phyloP scores from a whole-genome alignment of 2,888 invertebrate species.

The Habrosyne pyritoides region DNA sequence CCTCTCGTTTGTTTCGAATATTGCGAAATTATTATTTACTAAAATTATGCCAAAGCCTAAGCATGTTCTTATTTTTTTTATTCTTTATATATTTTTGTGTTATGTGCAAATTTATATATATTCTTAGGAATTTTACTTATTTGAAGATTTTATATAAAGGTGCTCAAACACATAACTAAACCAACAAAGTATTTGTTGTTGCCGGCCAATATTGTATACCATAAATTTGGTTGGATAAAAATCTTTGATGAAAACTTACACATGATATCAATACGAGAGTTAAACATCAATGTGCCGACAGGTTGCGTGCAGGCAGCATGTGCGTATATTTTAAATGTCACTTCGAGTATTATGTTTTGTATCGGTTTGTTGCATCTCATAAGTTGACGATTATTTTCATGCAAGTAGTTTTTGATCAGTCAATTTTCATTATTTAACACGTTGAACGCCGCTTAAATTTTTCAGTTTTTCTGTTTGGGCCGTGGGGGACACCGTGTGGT shows the following conservation, averaged over 20 bases:
- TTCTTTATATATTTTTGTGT: slow-evolving; percentile 7
- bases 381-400: not conserved
- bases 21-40: slow-evolving; percentile 12
- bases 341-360: no score
- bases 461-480: no score
- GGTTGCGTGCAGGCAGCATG: not conserved
- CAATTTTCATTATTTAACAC: slow-evolving; percentile 39
- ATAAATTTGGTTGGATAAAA: no score
- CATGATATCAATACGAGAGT: no score
- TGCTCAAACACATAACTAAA: not conserved
- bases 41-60: slow-evolving; percentile 31
- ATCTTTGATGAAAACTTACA: no score
- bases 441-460: no score
- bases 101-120: slow-evolving; percentile 8
- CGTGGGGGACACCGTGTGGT: no score
- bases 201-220: not conserved
- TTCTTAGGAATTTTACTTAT: slow-evolving; percentile 19
- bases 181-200: not conserved
- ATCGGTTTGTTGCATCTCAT: not conserved
- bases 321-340: not conserved
- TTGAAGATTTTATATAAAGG: not conserved
- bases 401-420: slow-evolving; percentile 19
- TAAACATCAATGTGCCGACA: no score
- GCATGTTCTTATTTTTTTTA: slow-evolving; percentile 24
- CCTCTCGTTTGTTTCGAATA: slow-evolving; percentile 20